Evolutionary conservation across 2,888 invertebrate genomes (phyloP).

Genomic region (Eupithecia dodoneata): DNA sequence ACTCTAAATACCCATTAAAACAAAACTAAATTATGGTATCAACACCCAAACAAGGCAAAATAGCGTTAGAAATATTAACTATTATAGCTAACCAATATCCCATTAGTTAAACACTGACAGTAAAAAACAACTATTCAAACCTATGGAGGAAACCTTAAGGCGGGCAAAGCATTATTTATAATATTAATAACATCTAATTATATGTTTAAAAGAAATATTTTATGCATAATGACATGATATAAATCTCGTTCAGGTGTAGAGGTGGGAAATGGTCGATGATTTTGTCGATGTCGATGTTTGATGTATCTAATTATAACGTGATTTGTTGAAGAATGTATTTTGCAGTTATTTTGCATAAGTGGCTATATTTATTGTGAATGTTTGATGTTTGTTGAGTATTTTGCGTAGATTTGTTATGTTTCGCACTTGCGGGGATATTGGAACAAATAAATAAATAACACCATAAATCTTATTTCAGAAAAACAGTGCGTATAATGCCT

Average conservation of each 20-base stretch:
- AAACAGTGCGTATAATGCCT: no score
- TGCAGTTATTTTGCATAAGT: not conserved
- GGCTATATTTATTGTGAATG: not conserved
- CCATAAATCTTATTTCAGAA: no score
- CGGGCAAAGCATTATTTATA: slow-evolving; percentile 72
- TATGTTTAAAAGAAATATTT: slow-evolving; percentile 83
- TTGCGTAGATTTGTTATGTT: not conserved
- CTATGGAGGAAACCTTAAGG: slow-evolving; percentile 56
- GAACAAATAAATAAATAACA: not conserved
- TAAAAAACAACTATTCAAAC: slow-evolving; percentile 60
- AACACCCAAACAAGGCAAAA: slow-evolving; percentile 32
- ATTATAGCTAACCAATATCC: slow-evolving; percentile 41
- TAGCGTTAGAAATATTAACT: slow-evolving; percentile 37
- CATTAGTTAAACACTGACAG: slow-evolving; percentile 53
- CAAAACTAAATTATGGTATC: slow-evolving; percentile 29
- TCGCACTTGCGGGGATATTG: not conserved
- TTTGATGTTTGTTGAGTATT: not conserved
- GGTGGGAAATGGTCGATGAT: slow-evolving; percentile 53
- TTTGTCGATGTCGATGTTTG: slow-evolving; percentile 40
- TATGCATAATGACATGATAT: slow-evolving; percentile 83
- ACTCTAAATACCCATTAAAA: not conserved
- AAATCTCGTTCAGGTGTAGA: slow-evolving; percentile 74
- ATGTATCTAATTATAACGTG: not conserved
- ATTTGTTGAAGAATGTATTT: not conserved
- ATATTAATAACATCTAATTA: slow-evolving; percentile 84